These are phyloP conservation scores for Argyra leucocephala DNA, from an alignment of 2,888 invertebrate genomes.

Conservation along the genomic window DNA sequence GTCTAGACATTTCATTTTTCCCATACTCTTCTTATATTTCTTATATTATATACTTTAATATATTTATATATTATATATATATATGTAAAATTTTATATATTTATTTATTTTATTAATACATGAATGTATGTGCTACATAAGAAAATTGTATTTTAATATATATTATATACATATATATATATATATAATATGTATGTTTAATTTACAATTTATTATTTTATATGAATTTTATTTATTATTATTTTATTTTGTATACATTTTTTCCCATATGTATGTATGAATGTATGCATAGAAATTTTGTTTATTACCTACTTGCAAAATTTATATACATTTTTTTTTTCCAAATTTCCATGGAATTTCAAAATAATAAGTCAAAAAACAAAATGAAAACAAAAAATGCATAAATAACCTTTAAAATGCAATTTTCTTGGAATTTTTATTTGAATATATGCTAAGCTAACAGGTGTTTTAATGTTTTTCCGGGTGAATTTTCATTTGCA, in stretches of 20 bases:
- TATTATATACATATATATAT: neutral
- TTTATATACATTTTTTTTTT: no score
- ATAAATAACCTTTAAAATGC: neutral
- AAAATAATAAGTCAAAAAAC: neutral
- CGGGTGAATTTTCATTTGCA: no score
- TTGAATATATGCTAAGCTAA: neutral
- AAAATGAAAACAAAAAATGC: neutral
- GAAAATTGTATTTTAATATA: neutral
- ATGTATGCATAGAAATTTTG: no score
- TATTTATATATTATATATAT: neutral
- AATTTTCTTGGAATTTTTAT: neutral
- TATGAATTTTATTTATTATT: no score
- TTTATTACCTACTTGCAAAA: no score
- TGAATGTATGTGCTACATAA: neutral
- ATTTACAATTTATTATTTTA: no score
- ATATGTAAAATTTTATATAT: no score
- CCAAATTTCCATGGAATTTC: no score
- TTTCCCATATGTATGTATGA: no score
- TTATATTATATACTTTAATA: neutral
- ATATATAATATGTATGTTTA: no score
- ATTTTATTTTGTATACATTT: no score
- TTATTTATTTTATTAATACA: no score
- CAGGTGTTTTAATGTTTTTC: neutral
- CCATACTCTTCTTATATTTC: neutral
- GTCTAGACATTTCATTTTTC: constrained; percentile 7